These are phyloP conservation scores for Cryptotis parvus DNA, from an alignment of 2,113 vertebrate genomes.

Conservation along the genomic window DNA sequence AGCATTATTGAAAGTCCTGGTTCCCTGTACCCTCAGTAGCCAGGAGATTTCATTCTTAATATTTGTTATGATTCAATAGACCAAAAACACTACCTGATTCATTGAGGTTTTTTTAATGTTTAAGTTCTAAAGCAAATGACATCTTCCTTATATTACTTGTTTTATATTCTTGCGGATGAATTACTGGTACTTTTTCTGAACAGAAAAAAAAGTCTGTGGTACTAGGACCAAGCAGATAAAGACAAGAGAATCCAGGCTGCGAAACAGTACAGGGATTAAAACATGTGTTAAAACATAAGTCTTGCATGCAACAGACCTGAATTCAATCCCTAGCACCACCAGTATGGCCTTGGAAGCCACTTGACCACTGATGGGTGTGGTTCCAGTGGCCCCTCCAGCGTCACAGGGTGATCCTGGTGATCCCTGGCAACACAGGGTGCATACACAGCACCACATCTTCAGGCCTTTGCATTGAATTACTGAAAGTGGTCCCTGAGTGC, in stretches of 20 bases:
- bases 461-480: no score
- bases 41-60: not conserved
- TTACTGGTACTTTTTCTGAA: conserved; percentile 12
- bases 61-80: not conserved
- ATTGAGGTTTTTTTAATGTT: not conserved
- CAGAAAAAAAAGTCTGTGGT: not conserved
- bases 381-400: no score
- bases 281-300: no score
- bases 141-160: not conserved
- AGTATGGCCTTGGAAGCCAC: no score
- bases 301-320: no score
- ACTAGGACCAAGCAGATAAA: not conserved
- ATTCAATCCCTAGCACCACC: no score
- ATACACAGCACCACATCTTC: no score
- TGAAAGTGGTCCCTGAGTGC: no score
- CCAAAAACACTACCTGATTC: not conserved
- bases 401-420: no score
- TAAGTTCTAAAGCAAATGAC: not conserved
- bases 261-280: not conserved
- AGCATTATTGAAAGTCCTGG: not conserved
- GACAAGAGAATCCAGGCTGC: no score
- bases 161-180: not conserved
- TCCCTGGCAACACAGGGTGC: no score
- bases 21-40: not conserved
- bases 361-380: no score